phyloP scores from a whole-genome alignment of 2,113 vertebrate genomes.

The Callipepla squamata region DNA sequence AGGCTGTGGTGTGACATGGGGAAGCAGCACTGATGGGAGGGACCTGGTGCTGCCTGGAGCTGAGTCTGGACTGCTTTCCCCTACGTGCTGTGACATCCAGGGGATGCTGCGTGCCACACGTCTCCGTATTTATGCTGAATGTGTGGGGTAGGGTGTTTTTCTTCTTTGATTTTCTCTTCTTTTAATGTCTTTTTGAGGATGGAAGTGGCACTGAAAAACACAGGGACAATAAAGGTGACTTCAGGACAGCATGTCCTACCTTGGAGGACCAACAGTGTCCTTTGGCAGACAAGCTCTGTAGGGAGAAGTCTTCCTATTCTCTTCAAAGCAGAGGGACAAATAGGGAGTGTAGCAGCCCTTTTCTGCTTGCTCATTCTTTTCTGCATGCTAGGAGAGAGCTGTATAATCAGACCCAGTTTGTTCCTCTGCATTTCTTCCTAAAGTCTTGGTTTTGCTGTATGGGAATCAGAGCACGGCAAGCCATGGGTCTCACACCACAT shows the following conservation, averaged over 20 bases:
- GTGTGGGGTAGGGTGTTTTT: no score
- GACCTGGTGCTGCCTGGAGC: not conserved
- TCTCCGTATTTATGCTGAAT: not conserved
- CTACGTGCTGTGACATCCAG: not conserved
- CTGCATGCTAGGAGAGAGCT: not conserved
- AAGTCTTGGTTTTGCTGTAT: not conserved
- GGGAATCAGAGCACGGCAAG: rapidly evolving
- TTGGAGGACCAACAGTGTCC: not conserved
- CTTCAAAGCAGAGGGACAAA: not conserved
- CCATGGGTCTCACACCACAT: not conserved
- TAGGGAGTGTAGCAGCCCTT: not conserved
- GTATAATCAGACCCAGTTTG: not conserved
- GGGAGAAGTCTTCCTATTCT: not conserved
- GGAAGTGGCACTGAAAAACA: not conserved
- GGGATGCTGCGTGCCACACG: not conserved
- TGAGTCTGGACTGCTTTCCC: not conserved
- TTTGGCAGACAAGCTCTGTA: not conserved
- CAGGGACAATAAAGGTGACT: not conserved
- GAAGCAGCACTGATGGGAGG: not conserved
- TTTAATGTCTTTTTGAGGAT: not conserved
- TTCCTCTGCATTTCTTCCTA: not conserved
- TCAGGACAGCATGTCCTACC: not conserved
- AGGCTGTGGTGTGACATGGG: not conserved
- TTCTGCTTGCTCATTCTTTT: not conserved
- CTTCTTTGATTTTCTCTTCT: not conserved